phyloP scores from a whole-genome alignment of 2,888 invertebrate genomes.

The Sericinus montela region DNA sequence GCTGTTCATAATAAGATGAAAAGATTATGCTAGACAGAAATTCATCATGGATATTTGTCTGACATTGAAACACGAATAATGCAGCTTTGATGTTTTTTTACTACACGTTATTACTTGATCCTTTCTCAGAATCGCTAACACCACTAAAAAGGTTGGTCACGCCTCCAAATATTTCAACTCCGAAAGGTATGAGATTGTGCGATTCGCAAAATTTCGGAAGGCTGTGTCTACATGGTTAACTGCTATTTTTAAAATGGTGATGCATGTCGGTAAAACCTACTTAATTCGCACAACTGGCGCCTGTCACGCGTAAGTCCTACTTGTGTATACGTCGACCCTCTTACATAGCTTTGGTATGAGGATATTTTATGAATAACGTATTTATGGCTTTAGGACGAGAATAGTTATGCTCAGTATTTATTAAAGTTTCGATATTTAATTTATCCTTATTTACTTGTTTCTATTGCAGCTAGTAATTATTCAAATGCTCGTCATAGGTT shows the following conservation, averaged over 20 bases:
- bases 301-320: slow-evolving; percentile 1
- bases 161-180: background rate
- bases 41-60: no score
- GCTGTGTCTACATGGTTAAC: no score
- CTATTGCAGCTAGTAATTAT: no score
- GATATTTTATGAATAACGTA: slow-evolving; percentile 14
- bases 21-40: no score
- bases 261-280: slow-evolving; percentile 2
- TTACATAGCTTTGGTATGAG: slow-evolving; percentile 14
- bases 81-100: background rate
- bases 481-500: no score
- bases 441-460: no score
- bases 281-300: background rate
- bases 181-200: background rate
- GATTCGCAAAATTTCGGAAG: slow-evolving; percentile 1
- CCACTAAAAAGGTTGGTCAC: background rate
- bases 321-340: slow-evolving; percentile 9
- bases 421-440: no score
- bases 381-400: background rate
- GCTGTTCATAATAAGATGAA: background rate
- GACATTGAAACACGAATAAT: background rate
- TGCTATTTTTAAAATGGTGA: slow-evolving; percentile 14
- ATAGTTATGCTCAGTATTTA: no score
- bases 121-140: background rate
- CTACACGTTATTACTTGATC: no score